phyloP scores from a whole-genome alignment of 2,888 invertebrate species.

The Drosophila demipolita region DNA sequence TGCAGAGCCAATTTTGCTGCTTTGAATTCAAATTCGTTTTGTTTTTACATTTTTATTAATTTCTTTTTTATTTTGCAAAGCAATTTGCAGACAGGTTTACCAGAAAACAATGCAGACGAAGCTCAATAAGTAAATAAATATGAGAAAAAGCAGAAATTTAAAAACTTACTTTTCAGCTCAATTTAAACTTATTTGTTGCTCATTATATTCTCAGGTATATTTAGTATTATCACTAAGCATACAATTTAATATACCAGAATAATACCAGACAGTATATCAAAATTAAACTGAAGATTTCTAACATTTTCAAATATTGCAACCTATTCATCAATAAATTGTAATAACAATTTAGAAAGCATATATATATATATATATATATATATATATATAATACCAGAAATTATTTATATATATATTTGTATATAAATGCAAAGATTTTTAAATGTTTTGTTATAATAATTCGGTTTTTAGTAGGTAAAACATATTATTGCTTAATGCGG shows the following conservation, averaged over 20 bases:
- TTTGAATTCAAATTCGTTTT: background rate
- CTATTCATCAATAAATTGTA: too few relatives aligned
- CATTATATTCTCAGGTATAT: background rate
- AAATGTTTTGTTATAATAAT: constrained; percentile 37
- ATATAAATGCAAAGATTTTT: background rate
- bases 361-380: background rate
- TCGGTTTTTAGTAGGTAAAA: constrained; percentile 46
- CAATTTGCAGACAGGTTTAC: background rate
- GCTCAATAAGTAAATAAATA: background rate
- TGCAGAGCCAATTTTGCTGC: background rate
- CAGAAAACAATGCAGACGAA: background rate
- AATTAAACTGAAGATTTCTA: too few relatives aligned
- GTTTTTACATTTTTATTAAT: background rate
- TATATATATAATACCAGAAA: background rate
- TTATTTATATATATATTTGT: background rate
- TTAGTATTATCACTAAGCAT: background rate
- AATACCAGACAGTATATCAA: too few relatives aligned
- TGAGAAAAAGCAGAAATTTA: background rate
- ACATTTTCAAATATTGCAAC: too few relatives aligned
- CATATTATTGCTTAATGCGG: constrained; percentile 52
- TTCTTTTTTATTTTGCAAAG: background rate
- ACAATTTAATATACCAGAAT: background rate
- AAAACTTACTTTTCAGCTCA: background rate
- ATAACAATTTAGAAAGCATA: background rate
- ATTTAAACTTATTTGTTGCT: background rate